These are phyloP conservation scores for Candoia aspera DNA, from an alignment of 2,113 vertebrate genomes.

Conservation along the genomic window DNA sequence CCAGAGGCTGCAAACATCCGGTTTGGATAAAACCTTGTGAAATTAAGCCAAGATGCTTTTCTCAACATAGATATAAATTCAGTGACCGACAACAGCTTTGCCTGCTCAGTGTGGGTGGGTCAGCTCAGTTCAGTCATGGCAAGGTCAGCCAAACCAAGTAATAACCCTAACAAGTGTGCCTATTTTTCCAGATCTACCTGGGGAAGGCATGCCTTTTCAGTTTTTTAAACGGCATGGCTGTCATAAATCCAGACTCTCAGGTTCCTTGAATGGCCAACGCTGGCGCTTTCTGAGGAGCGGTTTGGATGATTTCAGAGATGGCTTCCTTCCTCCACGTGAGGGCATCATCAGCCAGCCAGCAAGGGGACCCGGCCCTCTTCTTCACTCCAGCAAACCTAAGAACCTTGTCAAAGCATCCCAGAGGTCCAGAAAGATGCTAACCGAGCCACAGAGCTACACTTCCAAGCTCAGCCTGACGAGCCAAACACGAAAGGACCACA, in stretches of 20 bases:
- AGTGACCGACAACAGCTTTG: not conserved
- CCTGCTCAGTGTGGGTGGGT: not conserved
- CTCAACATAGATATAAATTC: not conserved
- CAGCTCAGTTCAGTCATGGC: not conserved
- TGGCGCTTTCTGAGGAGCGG: conserved; percentile 68
- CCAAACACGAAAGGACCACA: conserved; percentile 40
- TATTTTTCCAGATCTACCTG: conserved; percentile 65
- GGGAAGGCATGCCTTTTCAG: conserved; percentile 66
- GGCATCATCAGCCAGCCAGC: not conserved
- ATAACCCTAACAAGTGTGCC: not conserved
- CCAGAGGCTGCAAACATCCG: not conserved
- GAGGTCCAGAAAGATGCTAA: conserved; percentile 34
- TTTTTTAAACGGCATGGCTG: conserved; percentile 28
- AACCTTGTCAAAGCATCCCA: not conserved
- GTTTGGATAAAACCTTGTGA: not conserved
- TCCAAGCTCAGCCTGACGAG: conserved; percentile 68
- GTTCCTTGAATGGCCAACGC: conserved; percentile 48
- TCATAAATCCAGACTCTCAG: conserved; percentile 26
- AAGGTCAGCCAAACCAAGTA: not conserved
- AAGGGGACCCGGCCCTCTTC: conserved; percentile 13
- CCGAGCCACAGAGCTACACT: conserved; percentile 56
- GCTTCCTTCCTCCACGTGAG: conserved; percentile 27
- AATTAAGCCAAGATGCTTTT: not conserved
- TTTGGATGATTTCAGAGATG: conserved; percentile 66
- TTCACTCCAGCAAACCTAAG: conserved; percentile 34